phyloP scores from a whole-genome alignment of 2,888 invertebrate genomes.

The Drosophila nr. medialis region DNA sequence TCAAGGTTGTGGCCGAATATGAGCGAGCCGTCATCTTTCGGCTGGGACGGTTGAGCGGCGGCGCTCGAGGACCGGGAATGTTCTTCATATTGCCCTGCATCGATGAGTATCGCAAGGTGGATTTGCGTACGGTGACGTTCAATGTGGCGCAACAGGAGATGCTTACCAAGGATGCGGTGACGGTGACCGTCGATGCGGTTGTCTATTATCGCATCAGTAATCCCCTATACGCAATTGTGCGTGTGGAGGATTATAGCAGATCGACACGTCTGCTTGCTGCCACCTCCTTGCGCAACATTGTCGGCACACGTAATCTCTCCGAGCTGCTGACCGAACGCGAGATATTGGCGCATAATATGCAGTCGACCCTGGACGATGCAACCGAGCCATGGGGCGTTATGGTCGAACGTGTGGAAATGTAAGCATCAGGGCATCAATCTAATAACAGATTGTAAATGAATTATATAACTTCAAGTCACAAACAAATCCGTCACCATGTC shows the following conservation, averaged over 20 bases:
- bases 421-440: constrained; percentile 79
- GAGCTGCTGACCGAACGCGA: constrained; percentile 97
- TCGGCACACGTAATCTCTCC: constrained; percentile 95
- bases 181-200: constrained; percentile 96
- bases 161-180: constrained; percentile 96
- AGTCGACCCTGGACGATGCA: constrained; percentile 89
- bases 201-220: constrained; percentile 93
- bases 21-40: constrained; percentile 96
- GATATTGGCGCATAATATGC: constrained; percentile 96
- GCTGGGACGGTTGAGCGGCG: constrained; percentile 88
- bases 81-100: constrained; percentile 98
- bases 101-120: constrained; percentile 96
- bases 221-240: constrained; percentile 90
- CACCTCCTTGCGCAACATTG: constrained; percentile 94
- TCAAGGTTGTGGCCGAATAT: constrained; percentile 95
- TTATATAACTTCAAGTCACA: neutral
- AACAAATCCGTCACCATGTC: neutral
- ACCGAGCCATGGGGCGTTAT: constrained; percentile 96
- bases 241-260: constrained; percentile 92
- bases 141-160: constrained; percentile 99
- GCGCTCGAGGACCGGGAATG: constrained; percentile 90
- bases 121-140: constrained; percentile 96
- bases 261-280: constrained; percentile 93
- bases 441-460: neutral
- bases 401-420: constrained; percentile 98